Evolutionary conservation across 2,113 vertebrate genomes (phyloP), one percentile per base, ranked within the genome.

Genomic region (Bufo gargarizans): DNA sequence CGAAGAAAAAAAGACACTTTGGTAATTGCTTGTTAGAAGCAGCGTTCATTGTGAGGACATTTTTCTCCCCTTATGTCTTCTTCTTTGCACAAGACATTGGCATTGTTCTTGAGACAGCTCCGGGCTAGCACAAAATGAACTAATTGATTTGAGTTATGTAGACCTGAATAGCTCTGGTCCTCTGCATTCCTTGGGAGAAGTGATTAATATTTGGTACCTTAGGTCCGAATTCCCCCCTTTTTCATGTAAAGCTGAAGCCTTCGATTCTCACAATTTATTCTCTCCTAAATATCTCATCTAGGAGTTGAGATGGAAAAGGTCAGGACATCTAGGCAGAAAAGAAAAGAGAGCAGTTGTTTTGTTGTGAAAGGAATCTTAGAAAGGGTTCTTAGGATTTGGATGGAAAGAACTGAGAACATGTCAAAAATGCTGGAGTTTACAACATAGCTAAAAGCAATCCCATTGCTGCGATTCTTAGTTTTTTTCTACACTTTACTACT

Each of bases 21-120:
- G 92, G 93, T 94, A 92, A 93, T 92, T 93, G 92, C 94, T 94
- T 91, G 93, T 94, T 95, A 94, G 93, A 93, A 94, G 90, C 91
- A 93, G 91, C 90, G 90, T 91, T 91, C 91, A 93, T 92, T 92
- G 78, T 82, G 17, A 65, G 78, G 22, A 90, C 93, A 85, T 90
- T 91, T 90, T 77, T 16, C 7, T 33, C 45, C 69, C 14, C 92
- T 90, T 86, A 91, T 91, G 91, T 93, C 92, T 92, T 92, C 92
- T 92, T 92, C 93, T 0, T 91, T 90, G 91, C 91, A 87, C 90
- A 92, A 92, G 93, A 91, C 91, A 77, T 91, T 90, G 91, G 91
- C 77, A 92, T 94, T 94, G 93, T 94, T 90, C 89, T 86, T 90
- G 85, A 92, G 92, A 90, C 93, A 92, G 93, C 93, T 92, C 58